Base-by-base conservation (phyloP, 2,113 vertebrate genomes). In the Spea multiplicata region DNA sequence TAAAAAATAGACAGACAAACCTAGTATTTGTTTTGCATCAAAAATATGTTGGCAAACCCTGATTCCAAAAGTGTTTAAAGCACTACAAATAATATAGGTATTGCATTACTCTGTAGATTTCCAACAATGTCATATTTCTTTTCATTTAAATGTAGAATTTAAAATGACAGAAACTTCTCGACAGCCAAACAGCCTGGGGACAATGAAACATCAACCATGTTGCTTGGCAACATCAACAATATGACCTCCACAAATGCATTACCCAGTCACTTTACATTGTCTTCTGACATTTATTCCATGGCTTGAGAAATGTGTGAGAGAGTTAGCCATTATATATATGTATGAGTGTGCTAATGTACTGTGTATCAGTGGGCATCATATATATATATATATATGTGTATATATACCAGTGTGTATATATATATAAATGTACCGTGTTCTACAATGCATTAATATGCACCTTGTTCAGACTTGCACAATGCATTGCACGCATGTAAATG, bases 141-240 rank as follows among this genome's bases (percentile, higher is more conserved):
- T 77, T 71, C 30, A 55, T 57, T 73, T 44, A 14, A 44, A 73
- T 67, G 77, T 67, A 74, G 71, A 73, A 74, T 74, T 46, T 74
- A 74, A 59, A 49, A 74, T 74, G 71, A 61, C 70, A 73, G 4
- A 74, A 73, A 74, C 68, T 74, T 68, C 45, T 67, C 45, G 52
- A 67, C 64, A 74, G 71, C n/a, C 74, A 66, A 80, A 68, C 62
- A 71, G 62, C 77, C 77, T 67, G 62, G 64, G 62, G 78, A 80
- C 71, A 73, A 61, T 68, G 64, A 64, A 61, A 59, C 44, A 74
- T 74, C 71, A 61, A 64, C 78, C 71, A 61, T 73, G 77, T 80
- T 80, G 77, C 71, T 67, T 80, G 77, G 71, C 78, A 80, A 74
- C 71, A 80, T 68, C 16, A 80, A 80, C 78, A 80, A 80, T 80